Base-by-base conservation (phyloP, 1,140 invertebrate species). In the Trypoxylus dichotomus region DNA sequence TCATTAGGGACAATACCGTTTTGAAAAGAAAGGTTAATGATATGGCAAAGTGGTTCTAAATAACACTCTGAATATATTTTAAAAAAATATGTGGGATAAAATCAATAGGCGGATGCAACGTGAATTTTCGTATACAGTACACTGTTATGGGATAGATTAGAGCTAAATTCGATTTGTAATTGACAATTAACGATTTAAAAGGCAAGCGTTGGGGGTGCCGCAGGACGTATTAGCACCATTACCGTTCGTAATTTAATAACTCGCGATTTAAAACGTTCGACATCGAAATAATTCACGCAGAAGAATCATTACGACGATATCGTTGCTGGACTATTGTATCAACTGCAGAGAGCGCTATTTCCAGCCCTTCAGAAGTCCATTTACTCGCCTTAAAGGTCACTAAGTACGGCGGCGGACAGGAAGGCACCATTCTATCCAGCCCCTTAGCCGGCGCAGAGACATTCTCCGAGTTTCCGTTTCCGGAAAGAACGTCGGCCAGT, bases 391-490 rank as follows among this genome's bases (percentile, higher is more conserved):
- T 71, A 71, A 71, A 71, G 68, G 68, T 71, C 68, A 71, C 68
- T 71, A 71, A 71, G 68, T 71, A 32, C 24, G 29, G 19, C 68
- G 68, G 47, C 47, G 47, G 47, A 58, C 47, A 21, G 68, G 68
- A 71, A 71, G 25, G 13, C 68, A 24, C 68, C 68, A 19, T 3
- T n/a, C 47, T 24, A 15, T 7, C 41, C 13, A 74, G 29, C 29
- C 29, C 72, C 29, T 42, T 29, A 15, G 7, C 29, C 11, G 7
- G 32, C 15, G 41, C 21, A 74, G 32, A 43, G 60, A 68, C 60
- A 68, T 68, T 32, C 41, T 74, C 29, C 13, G 29, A 41, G 37
- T 42, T 74, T 74, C 72, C 54, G 71, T 60, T 78, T 78, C 77
- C 77, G 73, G 77, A 6, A 43, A 19, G 21, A 74, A 29, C 72